Evolutionary conservation across 2,888 invertebrate species (phyloP).

Genomic region (Dioctria linearis): DNA sequence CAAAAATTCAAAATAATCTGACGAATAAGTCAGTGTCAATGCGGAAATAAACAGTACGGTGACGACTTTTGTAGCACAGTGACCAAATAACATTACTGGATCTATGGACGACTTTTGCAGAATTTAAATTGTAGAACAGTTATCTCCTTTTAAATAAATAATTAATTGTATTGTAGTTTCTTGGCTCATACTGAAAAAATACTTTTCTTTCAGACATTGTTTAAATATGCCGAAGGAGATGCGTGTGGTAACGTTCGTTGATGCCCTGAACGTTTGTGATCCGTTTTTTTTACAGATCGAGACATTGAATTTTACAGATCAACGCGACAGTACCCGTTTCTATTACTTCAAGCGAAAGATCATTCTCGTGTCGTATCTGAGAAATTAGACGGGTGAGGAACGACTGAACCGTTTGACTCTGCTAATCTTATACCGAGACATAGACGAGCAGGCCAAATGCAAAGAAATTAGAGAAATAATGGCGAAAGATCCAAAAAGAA

Average conservation of each 20-base stretch:
- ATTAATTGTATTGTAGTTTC: neutral
- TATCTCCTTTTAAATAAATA: neutral
- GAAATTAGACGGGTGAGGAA: too few relatives aligned
- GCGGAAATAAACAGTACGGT: constrained; percentile 29
- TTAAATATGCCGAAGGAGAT: constrained; percentile 5
- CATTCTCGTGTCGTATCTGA: too few relatives aligned
- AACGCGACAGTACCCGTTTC: too few relatives aligned
- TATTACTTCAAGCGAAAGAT: too few relatives aligned
- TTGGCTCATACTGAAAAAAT: neutral
- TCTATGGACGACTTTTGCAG: constrained; percentile 5
- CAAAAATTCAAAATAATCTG: constrained; percentile 55
- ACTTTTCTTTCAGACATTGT: constrained; percentile 31
- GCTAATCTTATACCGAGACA: too few relatives aligned
- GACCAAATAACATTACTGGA: constrained; percentile 46
- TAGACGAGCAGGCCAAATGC: too few relatives aligned
- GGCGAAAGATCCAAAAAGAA: too few relatives aligned
- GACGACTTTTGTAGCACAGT: constrained; percentile 46
- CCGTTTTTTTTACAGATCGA: neutral
- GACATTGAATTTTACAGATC: too few relatives aligned
- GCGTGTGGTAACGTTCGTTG: constrained; percentile 3
- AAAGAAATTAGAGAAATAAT: too few relatives aligned
- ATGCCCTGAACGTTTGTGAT: constrained; percentile 8
- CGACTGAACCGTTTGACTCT: too few relatives aligned
- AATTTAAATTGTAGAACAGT: constrained; percentile 31
- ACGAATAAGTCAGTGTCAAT: constrained; percentile 49